Evolutionary conservation across 1,140 invertebrate species (phyloP), one percentile per base, ranked within the genome.

Genomic region (Lucilia sericata): DNA sequence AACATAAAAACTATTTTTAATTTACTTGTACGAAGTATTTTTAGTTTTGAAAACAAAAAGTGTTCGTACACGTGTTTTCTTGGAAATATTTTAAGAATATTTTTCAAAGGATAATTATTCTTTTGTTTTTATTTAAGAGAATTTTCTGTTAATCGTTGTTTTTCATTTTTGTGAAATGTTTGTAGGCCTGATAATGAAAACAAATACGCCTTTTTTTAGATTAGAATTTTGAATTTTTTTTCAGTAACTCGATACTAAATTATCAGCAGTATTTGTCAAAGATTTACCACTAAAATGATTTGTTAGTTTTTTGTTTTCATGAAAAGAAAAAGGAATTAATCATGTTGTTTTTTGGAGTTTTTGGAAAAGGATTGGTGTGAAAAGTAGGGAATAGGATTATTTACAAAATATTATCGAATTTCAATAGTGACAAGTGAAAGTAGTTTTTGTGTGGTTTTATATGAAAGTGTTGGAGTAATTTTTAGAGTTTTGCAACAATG

Each of bases 141-240:
- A 70, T 70, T 70, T 70, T 55, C 25, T 30, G 25, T 30, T 30
- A 30, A 30, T 30, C 51, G 55, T 42, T 42, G 0, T 42, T 60
- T 60, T 60, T 60, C n/a, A n/a, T 60, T 30, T 30, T 30, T 30
- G 25, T 30, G 25, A 10, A 21, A 21, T 25, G 19, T 70, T 70
- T 70, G 65, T 70, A 70, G 65, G n/a, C 19, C 65, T 70, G 65
- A 70, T 70, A 70, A 70, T 70, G 21, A 70, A 70, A 70, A 70
- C 65, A 70, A 70, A 70, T 21, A 70, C 65, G 65, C 65, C 65
- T 70, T 10, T n/a, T 10, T 70, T 70, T 70, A 70, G 55, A 60
- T 60, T 60, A 17, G 13, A 3, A 60, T 60, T 17, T 60, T 14
- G 55, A n/a, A n/a, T 60, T n/a, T n/a, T 60, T 30, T 30, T n/a